phyloP scores from a whole-genome alignment of 1,140 invertebrate genomes.

The Paralvinella palmiformis region DNA sequence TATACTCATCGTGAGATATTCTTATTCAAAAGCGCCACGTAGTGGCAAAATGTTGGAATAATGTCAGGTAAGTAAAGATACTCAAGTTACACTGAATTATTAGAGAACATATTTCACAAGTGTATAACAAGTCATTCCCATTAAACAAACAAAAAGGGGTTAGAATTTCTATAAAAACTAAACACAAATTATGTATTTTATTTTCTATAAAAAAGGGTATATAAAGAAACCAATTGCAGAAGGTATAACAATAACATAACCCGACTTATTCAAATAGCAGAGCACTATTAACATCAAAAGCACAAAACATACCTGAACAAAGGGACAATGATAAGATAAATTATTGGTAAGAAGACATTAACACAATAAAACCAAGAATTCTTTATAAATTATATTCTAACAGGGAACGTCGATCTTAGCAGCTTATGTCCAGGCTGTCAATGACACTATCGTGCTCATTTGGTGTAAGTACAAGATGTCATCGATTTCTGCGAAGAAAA shows the following conservation, averaged over 20 bases:
- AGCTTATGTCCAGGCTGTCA: too few relatives aligned
- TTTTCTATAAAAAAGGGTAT: too few relatives aligned
- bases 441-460: too few relatives aligned
- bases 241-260: neutral
- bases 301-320: neutral
- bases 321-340: neutral
- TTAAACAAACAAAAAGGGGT: neutral
- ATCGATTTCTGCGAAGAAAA: too few relatives aligned
- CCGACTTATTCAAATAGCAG: neutral
- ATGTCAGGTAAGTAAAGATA: neutral
- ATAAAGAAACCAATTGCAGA: slow-evolving; percentile 1
- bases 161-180: slow-evolving; percentile 1
- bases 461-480: too few relatives aligned
- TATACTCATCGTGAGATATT: neutral
- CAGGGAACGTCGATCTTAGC: neutral
- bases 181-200: neutral
- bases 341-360: neutral
- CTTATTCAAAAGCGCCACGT: slow-evolving; percentile 1
- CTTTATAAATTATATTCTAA: neutral
- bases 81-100: neutral
- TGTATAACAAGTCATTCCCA: neutral
- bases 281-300: neutral
- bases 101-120: neutral
- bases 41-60: neutral
- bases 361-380: neutral